Evolutionary conservation across 2,797 vertebrate species (phyloP).

Genomic region (Sternotherus odoratus): DNA sequence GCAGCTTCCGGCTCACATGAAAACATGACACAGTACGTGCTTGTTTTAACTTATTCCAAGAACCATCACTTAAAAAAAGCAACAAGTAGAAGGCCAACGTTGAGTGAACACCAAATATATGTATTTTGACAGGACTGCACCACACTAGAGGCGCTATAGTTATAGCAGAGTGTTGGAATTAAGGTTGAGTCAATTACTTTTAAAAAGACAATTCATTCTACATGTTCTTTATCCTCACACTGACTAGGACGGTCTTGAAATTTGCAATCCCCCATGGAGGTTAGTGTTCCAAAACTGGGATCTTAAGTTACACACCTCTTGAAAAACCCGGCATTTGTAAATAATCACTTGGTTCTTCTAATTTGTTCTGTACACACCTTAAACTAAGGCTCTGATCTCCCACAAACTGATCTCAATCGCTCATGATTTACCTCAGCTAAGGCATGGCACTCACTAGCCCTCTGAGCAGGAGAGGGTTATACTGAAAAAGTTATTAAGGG

Average conservation of each 20-base stretch:
- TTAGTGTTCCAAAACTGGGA: neutral
- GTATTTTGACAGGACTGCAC: neutral
- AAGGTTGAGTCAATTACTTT: neutral
- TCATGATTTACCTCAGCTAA: neutral
- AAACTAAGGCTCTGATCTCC: rapidly evolving
- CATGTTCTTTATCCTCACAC: neutral
- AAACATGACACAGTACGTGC: neutral
- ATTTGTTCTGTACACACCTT: neutral
- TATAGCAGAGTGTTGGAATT: neutral
- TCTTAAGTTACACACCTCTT: neutral
- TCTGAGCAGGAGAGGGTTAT: neutral
- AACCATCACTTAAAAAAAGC: neutral
- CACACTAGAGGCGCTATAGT: neutral
- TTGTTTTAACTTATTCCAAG: neutral
- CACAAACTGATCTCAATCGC: neutral
- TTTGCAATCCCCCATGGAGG: neutral
- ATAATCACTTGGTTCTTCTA: neutral
- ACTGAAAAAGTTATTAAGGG: neutral
- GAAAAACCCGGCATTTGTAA: neutral
- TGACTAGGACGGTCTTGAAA: neutral
- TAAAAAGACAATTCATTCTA: neutral
- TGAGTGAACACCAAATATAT: neutral
- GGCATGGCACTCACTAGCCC: neutral
- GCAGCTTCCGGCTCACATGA: neutral
- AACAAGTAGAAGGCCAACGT: neutral